A percentile compares a stretch with the other conserved stretches of the same genome.
These are phyloP conservation scores for Xyrauchen texanus DNA, from an alignment of 2,113 vertebrate species.

Conservation along the genomic window DNA sequence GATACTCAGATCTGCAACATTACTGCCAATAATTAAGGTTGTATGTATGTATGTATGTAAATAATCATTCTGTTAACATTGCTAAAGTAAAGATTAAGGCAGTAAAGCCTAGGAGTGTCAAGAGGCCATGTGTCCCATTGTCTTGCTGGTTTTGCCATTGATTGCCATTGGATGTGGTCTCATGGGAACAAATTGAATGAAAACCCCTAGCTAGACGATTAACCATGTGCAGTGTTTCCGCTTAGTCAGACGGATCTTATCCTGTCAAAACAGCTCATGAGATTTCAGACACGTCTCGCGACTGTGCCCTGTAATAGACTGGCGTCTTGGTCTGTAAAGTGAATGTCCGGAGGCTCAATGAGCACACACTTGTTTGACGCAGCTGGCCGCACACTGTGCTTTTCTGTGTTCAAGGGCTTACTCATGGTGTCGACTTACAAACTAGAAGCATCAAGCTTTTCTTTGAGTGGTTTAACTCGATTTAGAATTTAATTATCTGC, in stretches of 20 bases:
- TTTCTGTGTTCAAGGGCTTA: constrained; percentile 67
- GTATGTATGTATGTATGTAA: too few relatives aligned
- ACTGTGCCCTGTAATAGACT: constrained; percentile 4
- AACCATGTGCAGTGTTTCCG: constrained; percentile 15
- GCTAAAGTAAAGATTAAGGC: background rate
- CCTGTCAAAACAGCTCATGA: constrained; percentile 54
- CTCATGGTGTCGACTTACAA: constrained; percentile 69
- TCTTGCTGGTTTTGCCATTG: background rate
- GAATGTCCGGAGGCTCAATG: constrained; percentile 28
- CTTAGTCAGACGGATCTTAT: constrained; percentile 45
- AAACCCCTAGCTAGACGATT: constrained; percentile 30
- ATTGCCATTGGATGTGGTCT: background rate
- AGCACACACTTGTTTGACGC: constrained; percentile 54
- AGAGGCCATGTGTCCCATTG: background rate
- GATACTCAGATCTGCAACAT: too few relatives aligned
- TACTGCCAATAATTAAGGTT: too few relatives aligned
- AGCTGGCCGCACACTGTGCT: constrained; percentile 65
- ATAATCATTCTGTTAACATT: too few relatives aligned
- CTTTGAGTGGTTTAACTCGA: constrained; percentile 72
- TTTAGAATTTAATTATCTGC: constrained; percentile 81
- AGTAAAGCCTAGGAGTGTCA: background rate
- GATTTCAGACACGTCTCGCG: constrained; percentile 39
- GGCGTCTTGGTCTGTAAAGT: background rate
- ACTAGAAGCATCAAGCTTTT: constrained; percentile 61
- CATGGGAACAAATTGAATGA: background rate